phyloP scores from a whole-genome alignment of 2,888 invertebrate species.

The Isotomurus palustris region DNA sequence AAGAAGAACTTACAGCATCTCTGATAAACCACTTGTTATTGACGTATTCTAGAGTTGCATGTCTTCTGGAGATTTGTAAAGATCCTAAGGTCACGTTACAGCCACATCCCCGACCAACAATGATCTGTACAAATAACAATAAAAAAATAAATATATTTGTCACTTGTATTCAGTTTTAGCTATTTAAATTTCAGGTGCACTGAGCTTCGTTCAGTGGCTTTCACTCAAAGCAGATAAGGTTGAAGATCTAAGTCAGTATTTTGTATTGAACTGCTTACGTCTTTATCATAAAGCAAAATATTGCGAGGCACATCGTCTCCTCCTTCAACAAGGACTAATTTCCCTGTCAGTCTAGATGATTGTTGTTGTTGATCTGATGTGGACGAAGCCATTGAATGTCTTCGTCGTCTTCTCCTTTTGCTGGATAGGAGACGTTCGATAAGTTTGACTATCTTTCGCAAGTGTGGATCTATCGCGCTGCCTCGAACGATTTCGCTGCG shows the following conservation, averaged over 20 bases:
- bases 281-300: conserved; percentile 18
- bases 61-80: conserved; percentile 36
- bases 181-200: too few relatives aligned
- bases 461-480: conserved; percentile 38
- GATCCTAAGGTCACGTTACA: conserved; percentile 35
- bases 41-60: conserved; percentile 32
- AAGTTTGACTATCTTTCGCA: conserved; percentile 26
- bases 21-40: conserved; percentile 28
- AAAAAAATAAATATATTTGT: background rate
- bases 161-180: background rate
- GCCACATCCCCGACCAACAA: conserved; percentile 32
- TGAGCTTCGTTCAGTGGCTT: too few relatives aligned
- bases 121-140: background rate
- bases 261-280: conserved; percentile 15
- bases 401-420: conserved; percentile 16
- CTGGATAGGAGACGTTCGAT: conserved; percentile 29
- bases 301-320: conserved; percentile 14
- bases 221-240: too few relatives aligned
- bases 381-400: conserved; percentile 13
- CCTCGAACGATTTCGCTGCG: too few relatives aligned
- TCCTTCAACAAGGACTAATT: conserved; percentile 26
- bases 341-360: conserved; percentile 27
- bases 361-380: background rate
- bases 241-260: background rate
- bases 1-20: conserved; percentile 22